Conservation (phyloP, 2,797 vertebrate genomes). For the Halcyon badia region DNA sequence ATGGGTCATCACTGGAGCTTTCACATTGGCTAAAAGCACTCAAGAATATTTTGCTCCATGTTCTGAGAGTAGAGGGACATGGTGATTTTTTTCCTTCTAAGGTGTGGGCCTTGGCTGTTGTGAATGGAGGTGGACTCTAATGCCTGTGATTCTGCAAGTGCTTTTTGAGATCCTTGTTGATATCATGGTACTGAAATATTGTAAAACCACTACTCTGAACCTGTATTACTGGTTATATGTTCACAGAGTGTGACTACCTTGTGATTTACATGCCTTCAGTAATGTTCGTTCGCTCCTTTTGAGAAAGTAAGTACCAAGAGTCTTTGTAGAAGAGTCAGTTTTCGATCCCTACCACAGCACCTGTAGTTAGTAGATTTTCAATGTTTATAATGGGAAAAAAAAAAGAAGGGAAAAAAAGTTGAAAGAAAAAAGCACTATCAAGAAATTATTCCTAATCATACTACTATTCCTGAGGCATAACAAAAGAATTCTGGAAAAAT, state of each 20-base stretch:
- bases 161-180: not conserved
- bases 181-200: not conserved
- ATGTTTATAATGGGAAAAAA: not conserved
- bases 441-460: slow-evolving; percentile 62
- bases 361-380: not conserved
- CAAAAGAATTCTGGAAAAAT: slow-evolving; percentile 74
- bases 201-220: not conserved
- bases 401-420: not conserved
- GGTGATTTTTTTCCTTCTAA: not conserved
- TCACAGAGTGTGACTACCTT: not conserved
- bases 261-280: not conserved
- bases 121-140: not conserved
- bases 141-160: not conserved
- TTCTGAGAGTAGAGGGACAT: not conserved
- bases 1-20: not conserved
- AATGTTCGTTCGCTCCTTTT: not conserved
- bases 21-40: not conserved
- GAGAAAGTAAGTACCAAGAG: not conserved
- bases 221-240: not conserved
- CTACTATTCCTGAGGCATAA: slow-evolving; percentile 70
- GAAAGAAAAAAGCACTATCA: slow-evolving; percentile 5
- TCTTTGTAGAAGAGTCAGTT: not conserved
- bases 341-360: not conserved
- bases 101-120: not conserved
- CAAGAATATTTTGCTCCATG: not conserved